Conservation (phyloP, 2,113 vertebrate genomes). For the Carollia perspicillata region DNA sequence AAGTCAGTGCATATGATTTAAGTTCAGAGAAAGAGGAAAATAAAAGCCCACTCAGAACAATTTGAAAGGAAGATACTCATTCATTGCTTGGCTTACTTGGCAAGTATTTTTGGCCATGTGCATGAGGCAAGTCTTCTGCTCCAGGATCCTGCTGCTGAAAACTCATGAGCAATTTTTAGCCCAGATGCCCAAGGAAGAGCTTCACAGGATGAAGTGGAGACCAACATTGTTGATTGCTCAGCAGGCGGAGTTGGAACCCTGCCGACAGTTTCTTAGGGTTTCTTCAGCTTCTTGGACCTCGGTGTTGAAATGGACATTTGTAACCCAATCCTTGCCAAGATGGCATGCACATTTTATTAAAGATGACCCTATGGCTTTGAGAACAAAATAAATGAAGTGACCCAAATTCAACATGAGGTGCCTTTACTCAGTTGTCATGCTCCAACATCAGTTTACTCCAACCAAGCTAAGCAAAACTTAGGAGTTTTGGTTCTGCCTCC, state of each 20-base stretch:
- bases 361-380: not conserved
- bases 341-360: not conserved
- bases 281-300: not conserved
- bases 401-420: not conserved
- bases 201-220: not conserved
- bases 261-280: not conserved
- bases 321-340: not conserved
- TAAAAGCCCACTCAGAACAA: conserved; percentile 33
- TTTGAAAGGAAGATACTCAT: conserved; percentile 44
- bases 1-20: not conserved
- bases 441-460: not conserved
- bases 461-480: not conserved
- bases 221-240: not conserved
- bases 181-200: not conserved
- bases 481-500: not conserved
- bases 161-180: conserved; percentile 15
- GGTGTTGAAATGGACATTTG: not conserved
- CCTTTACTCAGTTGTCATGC: not conserved
- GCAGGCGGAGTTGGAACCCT: not conserved
- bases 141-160: conserved; percentile 2
- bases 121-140: conserved; percentile 23
- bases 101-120: not conserved
- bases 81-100: conserved; percentile 24
- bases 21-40: conserved; percentile 24
- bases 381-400: not conserved